A percentile compares a stretch with the other conserved stretches of the same genome.
Conservation (phyloP, 2,888 invertebrate species). For the Leucozona laternaria region DNA sequence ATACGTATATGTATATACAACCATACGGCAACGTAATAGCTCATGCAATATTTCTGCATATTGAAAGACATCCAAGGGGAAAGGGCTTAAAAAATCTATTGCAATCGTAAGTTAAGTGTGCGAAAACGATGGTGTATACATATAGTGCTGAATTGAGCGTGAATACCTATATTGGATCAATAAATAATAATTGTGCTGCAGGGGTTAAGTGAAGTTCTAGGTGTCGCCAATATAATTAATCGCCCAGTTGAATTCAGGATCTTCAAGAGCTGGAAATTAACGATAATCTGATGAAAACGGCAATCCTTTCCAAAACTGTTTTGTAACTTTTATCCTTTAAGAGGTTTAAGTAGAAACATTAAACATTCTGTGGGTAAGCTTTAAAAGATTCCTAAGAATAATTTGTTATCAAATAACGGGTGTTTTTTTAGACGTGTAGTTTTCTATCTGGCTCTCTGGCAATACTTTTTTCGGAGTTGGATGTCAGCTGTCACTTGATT, state of each 20-base stretch:
- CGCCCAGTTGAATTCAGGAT: not conserved
- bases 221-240: slow-evolving; percentile 21
- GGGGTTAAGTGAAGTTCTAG: not conserved
- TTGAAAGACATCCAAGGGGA: not conserved
- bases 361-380: no score
- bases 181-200: not conserved
- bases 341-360: no score
- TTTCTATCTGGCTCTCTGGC: no score
- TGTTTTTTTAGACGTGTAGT: no score
- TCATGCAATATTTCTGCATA: slow-evolving; percentile 11
- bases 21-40: not conserved
- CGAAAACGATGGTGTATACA: slow-evolving; percentile 33
- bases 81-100: slow-evolving; percentile 42
- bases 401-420: no score
- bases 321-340: no score
- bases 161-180: slow-evolving; percentile 12
- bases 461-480: no score
- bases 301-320: not conserved
- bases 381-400: no score
- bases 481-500: no score
- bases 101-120: slow-evolving; percentile 43
- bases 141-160: slow-evolving; percentile 16
- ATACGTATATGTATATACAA: not conserved
- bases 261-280: not conserved
- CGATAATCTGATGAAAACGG: not conserved